These are phyloP conservation scores for Pogonomyrmex californicus DNA, from an alignment of 1,140 invertebrate species.

Conservation along the genomic window DNA sequence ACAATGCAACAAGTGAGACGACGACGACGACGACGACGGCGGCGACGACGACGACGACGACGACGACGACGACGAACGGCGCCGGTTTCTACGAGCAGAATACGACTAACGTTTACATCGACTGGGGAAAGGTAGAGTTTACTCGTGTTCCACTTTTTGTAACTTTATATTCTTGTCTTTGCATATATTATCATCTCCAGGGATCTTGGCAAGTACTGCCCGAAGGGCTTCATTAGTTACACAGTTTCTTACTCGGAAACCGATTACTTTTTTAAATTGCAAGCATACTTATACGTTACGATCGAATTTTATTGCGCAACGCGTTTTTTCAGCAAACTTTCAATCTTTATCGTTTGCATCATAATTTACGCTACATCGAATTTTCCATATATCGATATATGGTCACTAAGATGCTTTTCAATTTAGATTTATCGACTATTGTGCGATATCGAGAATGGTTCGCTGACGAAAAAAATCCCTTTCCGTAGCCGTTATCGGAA, in stretches of 20 bases:
- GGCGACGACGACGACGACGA: constrained; percentile 45
- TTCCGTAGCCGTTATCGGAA: neutral
- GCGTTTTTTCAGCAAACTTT: neutral
- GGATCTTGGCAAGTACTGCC: neutral
- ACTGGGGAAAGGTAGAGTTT: constrained; percentile 84
- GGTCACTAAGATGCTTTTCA: neutral
- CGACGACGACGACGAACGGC: constrained; percentile 52
- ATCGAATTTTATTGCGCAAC: neutral
- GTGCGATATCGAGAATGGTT: neutral
- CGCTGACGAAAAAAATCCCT: neutral
- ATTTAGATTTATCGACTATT: constrained; percentile 6
- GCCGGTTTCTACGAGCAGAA: constrained; percentile 72
- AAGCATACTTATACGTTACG: neutral
- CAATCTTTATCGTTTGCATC: neutral
- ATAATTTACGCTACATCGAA: neutral
- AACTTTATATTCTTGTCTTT: constrained; percentile 15
- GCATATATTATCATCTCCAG: constrained; percentile 29
- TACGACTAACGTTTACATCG: constrained; percentile 63
- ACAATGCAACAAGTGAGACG: constrained; percentile 80
- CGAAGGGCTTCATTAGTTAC: neutral
- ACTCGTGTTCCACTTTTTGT: constrained; percentile 61
- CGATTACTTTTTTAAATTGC: constrained; percentile 23
- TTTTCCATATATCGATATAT: neutral
- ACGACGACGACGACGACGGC: constrained; percentile 60
- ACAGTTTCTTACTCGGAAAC: neutral